Conservation (phyloP, 2,797 vertebrate species). For the Pyrocephalus nanus region DNA sequence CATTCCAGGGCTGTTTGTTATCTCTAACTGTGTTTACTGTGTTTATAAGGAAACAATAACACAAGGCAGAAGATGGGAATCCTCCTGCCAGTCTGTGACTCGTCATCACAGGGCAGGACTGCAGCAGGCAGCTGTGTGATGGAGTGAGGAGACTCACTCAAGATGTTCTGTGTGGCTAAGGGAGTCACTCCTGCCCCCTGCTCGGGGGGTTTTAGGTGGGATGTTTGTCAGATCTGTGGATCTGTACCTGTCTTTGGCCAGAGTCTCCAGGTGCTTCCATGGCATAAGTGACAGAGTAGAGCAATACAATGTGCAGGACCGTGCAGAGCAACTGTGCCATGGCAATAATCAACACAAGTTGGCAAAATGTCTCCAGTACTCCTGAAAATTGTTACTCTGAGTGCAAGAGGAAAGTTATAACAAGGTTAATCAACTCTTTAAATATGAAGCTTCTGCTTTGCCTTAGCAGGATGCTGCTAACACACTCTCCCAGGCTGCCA, state of each 20-base stretch:
- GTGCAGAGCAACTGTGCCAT: not conserved
- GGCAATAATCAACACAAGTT: not conserved
- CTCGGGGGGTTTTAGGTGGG: not conserved
- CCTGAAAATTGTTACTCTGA: not conserved
- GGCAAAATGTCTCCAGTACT: not conserved
- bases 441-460: not conserved
- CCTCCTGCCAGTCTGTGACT: not conserved
- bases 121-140: not conserved
- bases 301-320: not conserved
- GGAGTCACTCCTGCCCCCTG: not conserved
- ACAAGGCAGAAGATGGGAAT: not conserved
- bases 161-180: not conserved
- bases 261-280: not conserved
- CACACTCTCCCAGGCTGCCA: not conserved
- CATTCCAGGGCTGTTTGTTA: not conserved
- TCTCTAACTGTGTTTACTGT: not conserved
- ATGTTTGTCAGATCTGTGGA: not conserved
- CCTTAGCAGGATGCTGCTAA: not conserved
- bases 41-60: not conserved
- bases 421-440: not conserved
- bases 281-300: not conserved
- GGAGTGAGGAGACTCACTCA: not conserved
- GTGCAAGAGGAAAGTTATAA: not conserved
- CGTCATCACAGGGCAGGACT: accelerated
- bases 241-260: not conserved